Evolutionary conservation across 2,113 vertebrate genomes (phyloP).

Genomic region (Hemibagrus wyckioides): DNA sequence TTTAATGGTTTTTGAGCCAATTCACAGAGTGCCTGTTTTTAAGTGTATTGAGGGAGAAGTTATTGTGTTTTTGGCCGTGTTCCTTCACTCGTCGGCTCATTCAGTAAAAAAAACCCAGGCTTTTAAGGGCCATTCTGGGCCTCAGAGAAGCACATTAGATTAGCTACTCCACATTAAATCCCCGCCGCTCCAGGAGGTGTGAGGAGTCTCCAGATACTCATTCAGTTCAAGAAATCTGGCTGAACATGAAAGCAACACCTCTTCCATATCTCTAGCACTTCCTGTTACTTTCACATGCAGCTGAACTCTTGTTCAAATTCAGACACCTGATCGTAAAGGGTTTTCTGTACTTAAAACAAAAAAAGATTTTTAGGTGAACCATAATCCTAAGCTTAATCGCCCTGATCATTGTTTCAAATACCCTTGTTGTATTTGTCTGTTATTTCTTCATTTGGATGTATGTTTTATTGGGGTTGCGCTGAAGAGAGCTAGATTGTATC

Average conservation of each 20-base stretch:
- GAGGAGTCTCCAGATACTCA: constrained; percentile 34
- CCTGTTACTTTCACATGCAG: not conserved
- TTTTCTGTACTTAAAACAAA: not conserved
- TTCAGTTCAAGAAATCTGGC: constrained; percentile 23
- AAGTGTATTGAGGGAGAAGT: constrained; percentile 41
- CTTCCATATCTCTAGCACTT: not conserved
- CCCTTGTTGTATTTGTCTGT: not conserved
- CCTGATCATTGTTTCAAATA: not conserved
- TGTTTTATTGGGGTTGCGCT: too few species aligned
- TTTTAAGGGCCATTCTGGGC: constrained; percentile 33
- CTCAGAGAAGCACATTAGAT: constrained; percentile 34
- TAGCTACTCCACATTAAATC: constrained; percentile 44
- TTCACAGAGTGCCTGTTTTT: constrained; percentile 42
- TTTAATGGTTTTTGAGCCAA: constrained; percentile 42
- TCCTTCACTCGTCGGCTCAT: constrained; percentile 44
- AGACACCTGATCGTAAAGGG: not conserved
- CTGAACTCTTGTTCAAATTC: not conserved
- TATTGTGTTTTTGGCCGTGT: constrained; percentile 43
- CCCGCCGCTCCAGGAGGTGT: constrained; percentile 21
- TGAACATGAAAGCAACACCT: constrained; percentile 20
- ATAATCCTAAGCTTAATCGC: not conserved
- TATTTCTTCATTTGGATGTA: too few species aligned
- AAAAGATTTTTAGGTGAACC: not conserved
- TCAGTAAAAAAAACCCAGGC: constrained; percentile 37
- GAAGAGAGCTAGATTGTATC: not conserved